phyloP scores from a whole-genome alignment of 1,140 invertebrate genomes.

The Zaprionus nigranus region DNA sequence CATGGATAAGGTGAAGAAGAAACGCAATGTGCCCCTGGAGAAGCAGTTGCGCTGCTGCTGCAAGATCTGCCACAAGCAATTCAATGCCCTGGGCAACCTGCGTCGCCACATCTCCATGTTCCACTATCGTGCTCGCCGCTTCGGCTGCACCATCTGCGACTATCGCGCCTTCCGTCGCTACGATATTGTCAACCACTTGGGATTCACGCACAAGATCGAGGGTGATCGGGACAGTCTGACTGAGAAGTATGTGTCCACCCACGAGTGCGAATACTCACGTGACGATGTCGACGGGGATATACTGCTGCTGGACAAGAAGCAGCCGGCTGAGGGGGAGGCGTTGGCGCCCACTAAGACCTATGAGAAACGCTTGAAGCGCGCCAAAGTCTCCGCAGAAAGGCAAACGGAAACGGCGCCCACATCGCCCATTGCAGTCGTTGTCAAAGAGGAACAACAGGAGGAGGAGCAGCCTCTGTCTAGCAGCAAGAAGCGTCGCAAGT shows the following conservation, averaged over 20 bases:
- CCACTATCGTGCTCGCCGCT: conserved; percentile 86
- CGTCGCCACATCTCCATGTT: conserved; percentile 86
- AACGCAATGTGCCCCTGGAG: conserved; percentile 65
- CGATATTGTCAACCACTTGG: conserved; percentile 86
- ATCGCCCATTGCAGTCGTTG: conserved; percentile 26
- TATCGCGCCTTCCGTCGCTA: conserved; percentile 86
- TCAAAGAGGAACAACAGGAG: conserved; percentile 54
- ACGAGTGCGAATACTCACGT: conserved; percentile 75
- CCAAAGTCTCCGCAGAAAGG: conserved; percentile 45
- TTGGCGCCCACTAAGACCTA: conserved; percentile 52
- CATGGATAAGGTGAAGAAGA: conserved; percentile 59
- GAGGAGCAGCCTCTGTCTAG: conserved; percentile 40
- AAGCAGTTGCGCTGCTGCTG: conserved; percentile 78
- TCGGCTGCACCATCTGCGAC: conserved; percentile 86
- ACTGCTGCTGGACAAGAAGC: conserved; percentile 62
- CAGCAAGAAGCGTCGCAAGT: conserved; percentile 68
- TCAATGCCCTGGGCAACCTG: conserved; percentile 84
- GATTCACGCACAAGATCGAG: conserved; percentile 84
- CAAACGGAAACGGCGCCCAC: conserved; percentile 22
- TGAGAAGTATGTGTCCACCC: conserved; percentile 72
- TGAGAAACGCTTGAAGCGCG: conserved; percentile 63
- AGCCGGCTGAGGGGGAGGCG: background rate
- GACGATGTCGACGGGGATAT: conserved; percentile 81
- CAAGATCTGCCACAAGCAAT: conserved; percentile 82
- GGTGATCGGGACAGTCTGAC: conserved; percentile 71